These are phyloP conservation scores for Drosophila trichaetosa DNA, from an alignment of 2,888 invertebrate genomes.

Conservation along the genomic window DNA sequence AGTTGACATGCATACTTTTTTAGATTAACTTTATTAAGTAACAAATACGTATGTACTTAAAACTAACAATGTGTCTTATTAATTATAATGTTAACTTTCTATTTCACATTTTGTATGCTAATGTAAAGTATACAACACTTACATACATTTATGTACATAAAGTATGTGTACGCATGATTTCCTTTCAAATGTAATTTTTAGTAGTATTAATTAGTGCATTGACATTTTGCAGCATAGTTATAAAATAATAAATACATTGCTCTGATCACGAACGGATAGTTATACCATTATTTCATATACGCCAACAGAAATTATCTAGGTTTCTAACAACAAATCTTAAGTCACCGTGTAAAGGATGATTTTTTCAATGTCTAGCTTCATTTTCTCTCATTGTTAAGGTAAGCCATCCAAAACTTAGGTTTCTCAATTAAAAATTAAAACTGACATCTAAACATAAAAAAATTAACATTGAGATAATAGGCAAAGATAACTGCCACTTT, in stretches of 20 bases:
- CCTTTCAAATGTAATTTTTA: slow-evolving; percentile 6
- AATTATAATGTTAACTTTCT: slow-evolving; percentile 84
- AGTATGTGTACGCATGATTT: slow-evolving; percentile 11
- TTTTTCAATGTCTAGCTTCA: neutral
- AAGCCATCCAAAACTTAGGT: neutral
- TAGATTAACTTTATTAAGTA: slow-evolving; percentile 54
- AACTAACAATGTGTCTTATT: slow-evolving; percentile 71
- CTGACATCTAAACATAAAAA: neutral
- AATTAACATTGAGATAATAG: neutral
- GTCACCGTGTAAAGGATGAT: neutral
- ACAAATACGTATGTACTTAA: slow-evolving; percentile 50
- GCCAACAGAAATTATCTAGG: neutral
- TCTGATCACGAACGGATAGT: neutral
- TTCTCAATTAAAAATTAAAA: neutral
- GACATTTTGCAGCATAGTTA: slow-evolving; percentile 16
- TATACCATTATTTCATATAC: neutral
- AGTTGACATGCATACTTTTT: slow-evolving; percentile 21
- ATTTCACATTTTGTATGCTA: slow-evolving; percentile 83
- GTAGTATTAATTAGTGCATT: slow-evolving; percentile 20
- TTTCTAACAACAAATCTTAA: neutral
- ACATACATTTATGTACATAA: slow-evolving; percentile 7
- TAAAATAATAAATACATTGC: slow-evolving; percentile 1
- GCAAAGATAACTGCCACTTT: neutral
- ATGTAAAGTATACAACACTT: slow-evolving; percentile 32
- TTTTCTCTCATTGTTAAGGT: neutral